These are phyloP conservation scores for Andinoacara biseriatus DNA, from an alignment of 2,113 vertebrate genomes.

Conservation along the genomic window DNA sequence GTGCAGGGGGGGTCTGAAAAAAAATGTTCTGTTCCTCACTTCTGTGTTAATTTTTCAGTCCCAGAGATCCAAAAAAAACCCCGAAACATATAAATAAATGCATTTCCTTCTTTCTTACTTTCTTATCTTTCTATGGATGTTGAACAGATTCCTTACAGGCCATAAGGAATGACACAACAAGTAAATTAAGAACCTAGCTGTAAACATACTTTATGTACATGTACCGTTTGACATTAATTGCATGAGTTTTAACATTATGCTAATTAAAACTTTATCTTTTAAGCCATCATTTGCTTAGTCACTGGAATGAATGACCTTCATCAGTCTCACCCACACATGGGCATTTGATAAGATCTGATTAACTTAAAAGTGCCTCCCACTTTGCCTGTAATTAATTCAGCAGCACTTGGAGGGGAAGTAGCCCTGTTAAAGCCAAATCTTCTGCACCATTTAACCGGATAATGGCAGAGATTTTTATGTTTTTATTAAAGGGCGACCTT, in stretches of 20 bases:
- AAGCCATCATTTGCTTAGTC: slow-evolving; percentile 29
- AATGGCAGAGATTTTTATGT: slow-evolving; percentile 74
- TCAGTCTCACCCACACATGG: slow-evolving; percentile 10
- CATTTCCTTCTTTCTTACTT: background rate
- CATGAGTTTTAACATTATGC: slow-evolving; percentile 23
- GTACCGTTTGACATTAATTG: background rate
- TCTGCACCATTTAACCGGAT: slow-evolving; percentile 80
- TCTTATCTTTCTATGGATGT: background rate
- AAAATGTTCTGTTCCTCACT: too few relatives aligned
- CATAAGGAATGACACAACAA: background rate
- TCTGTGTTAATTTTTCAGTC: too few relatives aligned
- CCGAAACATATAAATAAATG: too few relatives aligned
- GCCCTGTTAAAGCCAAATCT: slow-evolving; percentile 70
- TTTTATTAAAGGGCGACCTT: slow-evolving; percentile 74
- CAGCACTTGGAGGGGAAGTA: slow-evolving; percentile 58
- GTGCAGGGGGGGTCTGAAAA: too few relatives aligned
- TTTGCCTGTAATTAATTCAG: slow-evolving; percentile 75
- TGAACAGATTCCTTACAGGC: background rate
- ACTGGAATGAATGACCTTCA: slow-evolving; percentile 59
- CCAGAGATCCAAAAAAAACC: background rate
- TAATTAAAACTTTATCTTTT: slow-evolving; percentile 38
- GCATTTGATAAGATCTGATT: slow-evolving; percentile 54
- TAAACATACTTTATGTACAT: background rate
- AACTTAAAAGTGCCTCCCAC: slow-evolving; percentile 60
- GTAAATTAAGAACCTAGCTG: background rate